Evolutionary conservation across 2,888 invertebrate genomes (phyloP), one percentile per base, ranked within the genome.

Genomic region (Amorpha juglandis): DNA sequence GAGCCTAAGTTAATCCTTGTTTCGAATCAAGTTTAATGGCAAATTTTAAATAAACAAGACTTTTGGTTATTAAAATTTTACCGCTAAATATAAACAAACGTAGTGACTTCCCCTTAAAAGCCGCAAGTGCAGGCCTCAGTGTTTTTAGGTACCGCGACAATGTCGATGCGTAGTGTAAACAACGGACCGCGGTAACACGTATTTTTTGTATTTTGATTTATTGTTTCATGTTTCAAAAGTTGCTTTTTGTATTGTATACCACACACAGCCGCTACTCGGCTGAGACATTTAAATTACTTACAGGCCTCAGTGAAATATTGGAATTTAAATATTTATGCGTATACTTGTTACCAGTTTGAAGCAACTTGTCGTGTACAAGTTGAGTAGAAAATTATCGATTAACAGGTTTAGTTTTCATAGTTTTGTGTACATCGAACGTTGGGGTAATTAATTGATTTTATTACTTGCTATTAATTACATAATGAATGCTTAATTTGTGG

Each of bases 131-230:
- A 74, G 70, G 72, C 75, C 74, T 77, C 73, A 70, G 70, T 77
- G 81, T 86, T 86, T 86, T 87, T 83, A 84, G 78, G 80, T 68
- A 74, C 72, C 75, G 84, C 91, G 88, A 90, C 91, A 91, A 85
- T 88, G 90, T 91, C 85, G 80, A 80, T 80, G 78, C 78, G 78
- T 84, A 80, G 86, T 86, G 89, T 88, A 90, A 91, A 92, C 91
- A 91, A 87, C 89, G 84, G 88, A 81, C 80, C 80, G 75, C 80
- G 84, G 88, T 89, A 90, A 91, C 92, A 91, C 92, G 86, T 91
- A 82, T 87, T 91, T 89, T 92, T 91, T 92, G 86, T 84, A 78
- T 84, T 87, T 89, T 90, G 92, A 92, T 91, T 92, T 92, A 92
- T 90, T 88, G 90, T 91, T 89, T 89, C 86, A 84, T 74, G 84